Base-by-base conservation (phyloP, 1,140 invertebrate species). In the Mylabris phalerata region DNA sequence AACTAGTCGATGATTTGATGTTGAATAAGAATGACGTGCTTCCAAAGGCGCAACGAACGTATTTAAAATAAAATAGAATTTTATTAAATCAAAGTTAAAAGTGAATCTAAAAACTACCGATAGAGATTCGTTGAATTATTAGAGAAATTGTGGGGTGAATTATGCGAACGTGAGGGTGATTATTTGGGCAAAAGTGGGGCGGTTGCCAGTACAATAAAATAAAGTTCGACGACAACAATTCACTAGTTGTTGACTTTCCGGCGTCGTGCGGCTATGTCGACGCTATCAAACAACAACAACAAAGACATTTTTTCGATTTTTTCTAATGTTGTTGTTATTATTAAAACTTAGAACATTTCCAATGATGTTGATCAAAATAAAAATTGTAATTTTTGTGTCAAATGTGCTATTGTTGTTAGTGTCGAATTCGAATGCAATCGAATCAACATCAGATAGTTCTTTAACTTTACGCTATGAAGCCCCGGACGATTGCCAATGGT, bases 401-500 rank as follows among this genome's bases (percentile, higher is more conserved):
- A 6, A n/a, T 10, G 5, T 42, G 41, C 2, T 42, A 4, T 9
- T 9, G 5, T 11, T 42, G 41, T n/a, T 42, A 11, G 9, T 42
- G 41, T 42, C 9, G 9, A 7, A 42, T 42, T n/a, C 41, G 9
- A 9, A 9, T 42, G 41, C 9, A 6, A 42, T 10, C 11, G 41
- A 42, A 42, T 42, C 11, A n/a, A 7, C 41, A 42, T n/a, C 41
- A n/a, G 41, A 42, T 10, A 42, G 41, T 42, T 79, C 77, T 61
- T 75, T 79, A 50, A 79, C 80, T 38, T 69, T 86, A 41, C 80
- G 81, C 64, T 90, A 91, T 74, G 89, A 91, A 71, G 85, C 88
- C 60, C 88, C 89, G 10, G 88, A 92, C 65, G 87, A 91, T 70
- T 93, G 90, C 68, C 83, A 85, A 65, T 88, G 86, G 86, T 84